These are phyloP conservation scores for Cheilosia urbana DNA, from an alignment of 2,888 invertebrate genomes.

Conservation along the genomic window DNA sequence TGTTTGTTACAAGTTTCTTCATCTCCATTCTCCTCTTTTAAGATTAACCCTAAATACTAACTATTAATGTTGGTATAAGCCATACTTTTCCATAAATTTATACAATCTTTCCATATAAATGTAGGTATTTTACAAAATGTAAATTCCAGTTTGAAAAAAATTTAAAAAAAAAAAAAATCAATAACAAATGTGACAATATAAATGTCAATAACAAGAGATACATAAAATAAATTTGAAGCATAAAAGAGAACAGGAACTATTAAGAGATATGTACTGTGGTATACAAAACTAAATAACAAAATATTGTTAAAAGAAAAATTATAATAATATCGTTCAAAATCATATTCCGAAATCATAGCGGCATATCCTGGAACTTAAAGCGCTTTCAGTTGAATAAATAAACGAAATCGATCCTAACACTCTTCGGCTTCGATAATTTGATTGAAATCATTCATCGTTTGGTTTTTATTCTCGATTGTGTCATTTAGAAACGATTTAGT, in stretches of 20 bases:
- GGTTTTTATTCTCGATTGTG: constrained; percentile 29
- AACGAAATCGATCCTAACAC: constrained; percentile 20
- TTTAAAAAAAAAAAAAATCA: background rate
- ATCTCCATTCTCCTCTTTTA: constrained; percentile 14
- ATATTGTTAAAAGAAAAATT: constrained; percentile 17
- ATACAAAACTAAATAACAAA: constrained; percentile 74
- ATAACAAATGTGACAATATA: constrained; percentile 1
- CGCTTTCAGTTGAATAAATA: background rate
- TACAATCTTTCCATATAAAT: constrained; percentile 39
- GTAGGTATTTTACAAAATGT: constrained; percentile 35
- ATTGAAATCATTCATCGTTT: constrained; percentile 57
- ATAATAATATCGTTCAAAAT: background rate
- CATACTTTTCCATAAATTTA: constrained; percentile 18
- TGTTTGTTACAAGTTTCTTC: background rate
- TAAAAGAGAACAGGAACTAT: constrained; percentile 59
- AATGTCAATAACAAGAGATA: background rate
- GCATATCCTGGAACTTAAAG: background rate
- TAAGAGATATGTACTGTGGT: constrained; percentile 26
- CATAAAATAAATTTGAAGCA: constrained; percentile 5
- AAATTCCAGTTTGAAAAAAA: constrained; percentile 6
- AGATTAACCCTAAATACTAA: constrained; percentile 60
- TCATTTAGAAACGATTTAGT: constrained; percentile 51
- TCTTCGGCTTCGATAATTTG: constrained; percentile 64
- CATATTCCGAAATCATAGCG: constrained; percentile 4
- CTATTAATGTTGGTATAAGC: constrained; percentile 21